phyloP scores from a whole-genome alignment of 1,140 invertebrate genomes.

The Saccostrea cuccullata region DNA sequence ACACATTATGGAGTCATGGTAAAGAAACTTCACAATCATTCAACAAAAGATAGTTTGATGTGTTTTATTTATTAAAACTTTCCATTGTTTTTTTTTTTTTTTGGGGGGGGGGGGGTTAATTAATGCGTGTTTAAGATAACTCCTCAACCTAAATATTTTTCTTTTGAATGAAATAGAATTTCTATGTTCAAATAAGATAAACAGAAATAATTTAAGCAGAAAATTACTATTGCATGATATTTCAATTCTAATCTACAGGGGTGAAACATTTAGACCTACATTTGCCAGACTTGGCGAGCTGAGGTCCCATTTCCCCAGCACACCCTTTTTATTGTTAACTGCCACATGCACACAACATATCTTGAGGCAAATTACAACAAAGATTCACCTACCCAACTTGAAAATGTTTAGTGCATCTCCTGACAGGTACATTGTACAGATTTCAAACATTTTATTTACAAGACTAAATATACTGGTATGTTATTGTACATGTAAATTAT shows the following conservation, averaged over 20 bases:
- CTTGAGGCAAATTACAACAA: too few relatives aligned
- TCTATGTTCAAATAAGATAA: neutral
- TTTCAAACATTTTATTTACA: too few relatives aligned
- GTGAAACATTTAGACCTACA: conserved; percentile 46
- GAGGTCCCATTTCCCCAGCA: too few relatives aligned
- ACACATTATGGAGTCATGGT: too few relatives aligned
- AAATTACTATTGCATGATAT: neutral
- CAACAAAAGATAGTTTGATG: too few relatives aligned
- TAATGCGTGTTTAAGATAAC: neutral
- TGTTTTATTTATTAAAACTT: neutral
- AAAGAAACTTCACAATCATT: neutral
- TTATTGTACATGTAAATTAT: too few relatives aligned
- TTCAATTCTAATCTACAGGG: conserved; percentile 31
- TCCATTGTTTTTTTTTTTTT: neutral
- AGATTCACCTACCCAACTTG: too few relatives aligned
- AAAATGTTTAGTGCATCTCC: too few relatives aligned
- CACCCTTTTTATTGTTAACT: conserved; percentile 24
- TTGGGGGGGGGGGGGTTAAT: too few relatives aligned
- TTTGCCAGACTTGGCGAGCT: conserved; percentile 26
- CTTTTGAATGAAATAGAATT: neutral
- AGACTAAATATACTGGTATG: too few relatives aligned
- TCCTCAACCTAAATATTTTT: neutral
- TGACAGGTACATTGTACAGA: too few relatives aligned
- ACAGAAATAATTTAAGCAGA: neutral
- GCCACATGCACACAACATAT: conserved; percentile 8